Base-by-base conservation (phyloP, 2,113 vertebrate genomes). In the Megalops atlanticus region DNA sequence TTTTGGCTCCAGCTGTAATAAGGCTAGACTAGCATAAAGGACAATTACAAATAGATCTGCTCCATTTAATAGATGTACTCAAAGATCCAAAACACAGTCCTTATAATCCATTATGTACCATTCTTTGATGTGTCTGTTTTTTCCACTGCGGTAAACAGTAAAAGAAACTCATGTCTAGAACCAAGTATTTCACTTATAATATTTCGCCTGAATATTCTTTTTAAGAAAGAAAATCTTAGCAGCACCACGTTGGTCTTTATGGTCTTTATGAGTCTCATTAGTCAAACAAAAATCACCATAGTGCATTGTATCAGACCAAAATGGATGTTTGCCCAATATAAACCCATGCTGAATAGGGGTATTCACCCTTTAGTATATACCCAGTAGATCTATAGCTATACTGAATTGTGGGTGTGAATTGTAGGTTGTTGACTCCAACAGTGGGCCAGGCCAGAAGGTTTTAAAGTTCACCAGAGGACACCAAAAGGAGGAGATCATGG, bases 261-360 rank as follows among this genome's bases (percentile, higher is more conserved):
- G n/a, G n/a, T n/a, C n/a, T n/a, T n/a, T n/a, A n/a, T n/a, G n/a
- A n/a, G 31, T n/a, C n/a, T 64, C 54, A 54, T 54, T 54, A 64
- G 54, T 64, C 58, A 64, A 64, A 64, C 58, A 64, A 31, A 54
- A 21, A 54, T 64, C 58, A 64, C 58, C 58, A 31, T 64, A 64
- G 58, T 64, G 58, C 24, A 64, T 64, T 64, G n/a, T 64, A 31
- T 31, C 58, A 64, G 58, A 64, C 58, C 58, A 64, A 54, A 27
- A 31, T 64, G 24, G 58, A 64, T 64, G 58, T 64, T 64, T 64
- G n/a, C n/a, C 11, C 8, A n/a, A 64, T n/a, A 58, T 58, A 49
- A 5, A 64, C 12, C 58, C n/a, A 8, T 64, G 5, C 58, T 27
- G 8, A 24, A 64, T 24, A 64, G 21, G 18, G 2, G 58, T 64